Conservation (phyloP, 2,113 vertebrate species). For the Datnioides undecimradiatus region DNA sequence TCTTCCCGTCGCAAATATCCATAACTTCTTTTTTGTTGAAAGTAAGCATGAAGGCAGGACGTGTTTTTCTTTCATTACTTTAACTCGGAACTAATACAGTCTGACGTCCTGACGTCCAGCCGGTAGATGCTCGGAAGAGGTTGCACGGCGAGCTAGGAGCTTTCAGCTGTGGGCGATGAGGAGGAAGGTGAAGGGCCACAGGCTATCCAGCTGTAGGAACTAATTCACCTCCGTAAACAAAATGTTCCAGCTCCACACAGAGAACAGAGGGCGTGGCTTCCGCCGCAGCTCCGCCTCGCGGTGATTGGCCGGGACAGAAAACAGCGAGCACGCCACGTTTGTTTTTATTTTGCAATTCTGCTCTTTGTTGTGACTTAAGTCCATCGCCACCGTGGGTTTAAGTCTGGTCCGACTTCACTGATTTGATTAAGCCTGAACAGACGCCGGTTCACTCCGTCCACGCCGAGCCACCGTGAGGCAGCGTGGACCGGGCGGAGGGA, state of each 20-base stretch:
- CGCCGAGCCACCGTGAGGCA: neutral
- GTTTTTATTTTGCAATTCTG: constrained; percentile 9
- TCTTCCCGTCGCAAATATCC: constrained; percentile 80
- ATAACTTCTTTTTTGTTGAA: constrained; percentile 74
- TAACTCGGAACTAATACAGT: constrained; percentile 15
- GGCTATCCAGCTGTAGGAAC: constrained; percentile 25
- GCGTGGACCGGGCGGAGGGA: constrained; percentile 54
- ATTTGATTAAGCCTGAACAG: neutral
- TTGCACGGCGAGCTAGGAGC: neutral
- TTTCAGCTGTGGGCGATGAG: neutral
- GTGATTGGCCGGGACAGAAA: constrained; percentile 49
- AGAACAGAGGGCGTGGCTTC: constrained; percentile 67
- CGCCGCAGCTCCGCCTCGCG: neutral
- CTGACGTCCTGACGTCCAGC: constrained; percentile 28
- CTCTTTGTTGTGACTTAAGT: fast-evolving
- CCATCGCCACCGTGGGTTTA: fast-evolving
- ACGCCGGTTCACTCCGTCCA: neutral
- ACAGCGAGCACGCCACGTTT: neutral
- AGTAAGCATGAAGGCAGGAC: constrained; percentile 62
- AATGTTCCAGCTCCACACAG: constrained; percentile 61
- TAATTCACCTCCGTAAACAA: constrained; percentile 72
- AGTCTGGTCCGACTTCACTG: neutral
- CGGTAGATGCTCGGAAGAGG: neutral
- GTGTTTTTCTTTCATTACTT: constrained; percentile 82
- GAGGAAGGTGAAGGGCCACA: neutral